Conservation (phyloP, 2,888 invertebrate genomes). For the Tetrapedia diversipes region DNA sequence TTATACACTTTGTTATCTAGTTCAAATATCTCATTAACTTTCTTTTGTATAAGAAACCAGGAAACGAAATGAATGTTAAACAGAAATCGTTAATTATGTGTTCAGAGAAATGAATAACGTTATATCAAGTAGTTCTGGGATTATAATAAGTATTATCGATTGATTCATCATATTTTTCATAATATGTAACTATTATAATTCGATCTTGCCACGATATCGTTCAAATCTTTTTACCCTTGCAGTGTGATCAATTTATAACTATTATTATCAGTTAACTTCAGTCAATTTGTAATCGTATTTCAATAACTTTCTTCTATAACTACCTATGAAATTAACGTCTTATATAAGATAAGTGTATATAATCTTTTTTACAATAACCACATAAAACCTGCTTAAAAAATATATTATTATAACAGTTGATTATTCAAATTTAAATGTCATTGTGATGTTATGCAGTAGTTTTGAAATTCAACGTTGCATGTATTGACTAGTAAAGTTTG, state of each 20-base stretch:
- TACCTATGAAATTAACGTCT: neutral
- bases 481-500: conserved; percentile 15
- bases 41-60: neutral
- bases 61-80: neutral
- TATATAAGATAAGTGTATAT: no score
- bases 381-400: neutral
- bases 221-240: neutral
- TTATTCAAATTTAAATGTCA: neutral
- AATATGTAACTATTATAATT: neutral
- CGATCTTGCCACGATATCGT: neutral
- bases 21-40: conserved; percentile 44
- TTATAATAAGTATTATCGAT: neutral
- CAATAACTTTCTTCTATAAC: neutral
- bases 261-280: neutral
- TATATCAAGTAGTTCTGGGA: neutral
- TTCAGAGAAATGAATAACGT: neutral
- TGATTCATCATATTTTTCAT: neutral
- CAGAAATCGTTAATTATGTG: neutral
- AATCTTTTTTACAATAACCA: neutral
- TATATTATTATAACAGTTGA: neutral
- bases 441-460: neutral
- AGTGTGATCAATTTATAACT: neutral
- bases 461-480: neutral
- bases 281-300: neutral
- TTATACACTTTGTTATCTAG: conserved; percentile 35